Evolutionary conservation across 2,888 invertebrate species (phyloP).

Genomic region (Desoria tigrina): DNA sequence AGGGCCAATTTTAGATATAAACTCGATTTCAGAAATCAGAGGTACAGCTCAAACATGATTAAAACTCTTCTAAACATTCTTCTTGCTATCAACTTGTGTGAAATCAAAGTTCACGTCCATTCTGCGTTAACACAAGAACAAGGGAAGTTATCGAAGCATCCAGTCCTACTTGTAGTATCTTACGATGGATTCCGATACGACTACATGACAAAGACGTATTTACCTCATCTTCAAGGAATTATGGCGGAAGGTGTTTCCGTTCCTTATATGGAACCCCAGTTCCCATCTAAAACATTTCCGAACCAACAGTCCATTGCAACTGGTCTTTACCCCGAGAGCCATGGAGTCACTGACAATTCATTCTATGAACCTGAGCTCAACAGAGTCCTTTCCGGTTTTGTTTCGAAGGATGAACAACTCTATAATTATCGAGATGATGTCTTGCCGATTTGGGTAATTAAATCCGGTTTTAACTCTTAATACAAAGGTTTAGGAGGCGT

Average conservation of each 20-base stretch:
- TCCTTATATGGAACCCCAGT: conserved; percentile 65
- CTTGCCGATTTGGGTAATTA: conserved; percentile 40
- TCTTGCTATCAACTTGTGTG: too few relatives aligned
- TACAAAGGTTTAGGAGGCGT: too few relatives aligned
- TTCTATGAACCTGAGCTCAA: conserved; percentile 61
- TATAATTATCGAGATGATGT: conserved; percentile 38
- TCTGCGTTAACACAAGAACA: too few relatives aligned
- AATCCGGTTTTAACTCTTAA: too few relatives aligned
- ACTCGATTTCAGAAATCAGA: too few relatives aligned
- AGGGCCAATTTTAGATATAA: too few relatives aligned
- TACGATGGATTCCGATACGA: conserved; percentile 72
- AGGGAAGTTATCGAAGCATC: conserved; percentile 28
- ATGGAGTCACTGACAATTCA: conserved; percentile 68
- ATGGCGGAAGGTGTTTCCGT: conserved; percentile 63
- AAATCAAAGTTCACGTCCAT: too few relatives aligned
- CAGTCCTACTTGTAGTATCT: conserved; percentile 62
- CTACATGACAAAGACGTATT: conserved; percentile 63
- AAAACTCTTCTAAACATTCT: too few relatives aligned
- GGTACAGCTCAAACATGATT: too few relatives aligned
- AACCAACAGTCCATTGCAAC: conserved; percentile 74
- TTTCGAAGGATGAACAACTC: conserved; percentile 31
- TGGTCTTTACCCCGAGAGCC: conserved; percentile 68
- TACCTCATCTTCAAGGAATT: conserved; percentile 64
- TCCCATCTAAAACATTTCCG: conserved; percentile 72
- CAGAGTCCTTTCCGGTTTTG: conserved; percentile 35